Conservation (phyloP, 2,797 vertebrate genomes). For the Sphenopsis melanotis region DNA sequence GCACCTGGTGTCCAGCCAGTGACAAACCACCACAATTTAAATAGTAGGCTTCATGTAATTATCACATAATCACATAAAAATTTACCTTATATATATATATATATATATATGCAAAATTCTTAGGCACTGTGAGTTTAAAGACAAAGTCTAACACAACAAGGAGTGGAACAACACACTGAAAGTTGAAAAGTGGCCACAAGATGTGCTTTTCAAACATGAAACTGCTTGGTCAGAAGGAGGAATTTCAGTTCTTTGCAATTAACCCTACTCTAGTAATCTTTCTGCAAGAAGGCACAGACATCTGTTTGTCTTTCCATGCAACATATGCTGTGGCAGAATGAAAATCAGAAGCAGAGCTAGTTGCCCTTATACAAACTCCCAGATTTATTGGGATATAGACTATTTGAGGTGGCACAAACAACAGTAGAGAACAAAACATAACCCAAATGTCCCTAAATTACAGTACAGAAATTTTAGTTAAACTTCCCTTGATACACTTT, state of each 20-base stretch:
- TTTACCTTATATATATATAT: background rate
- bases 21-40: background rate
- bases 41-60: background rate
- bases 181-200: background rate
- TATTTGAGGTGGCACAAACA: background rate
- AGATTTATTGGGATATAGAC: background rate
- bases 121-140: background rate
- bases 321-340: background rate
- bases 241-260: background rate
- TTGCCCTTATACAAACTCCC: background rate
- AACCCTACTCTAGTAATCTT: background rate
- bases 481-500: background rate
- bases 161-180: background rate
- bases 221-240: background rate
- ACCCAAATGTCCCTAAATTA: background rate
- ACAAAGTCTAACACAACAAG: background rate
- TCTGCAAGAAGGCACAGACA: background rate
- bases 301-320: background rate
- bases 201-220: background rate
- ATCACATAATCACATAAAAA: background rate
- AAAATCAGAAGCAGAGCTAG: constrained; percentile 30
- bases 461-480: background rate
- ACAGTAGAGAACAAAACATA: background rate
- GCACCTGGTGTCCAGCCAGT: background rate
- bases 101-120: background rate